These are phyloP conservation scores for Alouatta palliata DNA, from an alignment of 2,113 vertebrate species.

Conservation along the genomic window DNA sequence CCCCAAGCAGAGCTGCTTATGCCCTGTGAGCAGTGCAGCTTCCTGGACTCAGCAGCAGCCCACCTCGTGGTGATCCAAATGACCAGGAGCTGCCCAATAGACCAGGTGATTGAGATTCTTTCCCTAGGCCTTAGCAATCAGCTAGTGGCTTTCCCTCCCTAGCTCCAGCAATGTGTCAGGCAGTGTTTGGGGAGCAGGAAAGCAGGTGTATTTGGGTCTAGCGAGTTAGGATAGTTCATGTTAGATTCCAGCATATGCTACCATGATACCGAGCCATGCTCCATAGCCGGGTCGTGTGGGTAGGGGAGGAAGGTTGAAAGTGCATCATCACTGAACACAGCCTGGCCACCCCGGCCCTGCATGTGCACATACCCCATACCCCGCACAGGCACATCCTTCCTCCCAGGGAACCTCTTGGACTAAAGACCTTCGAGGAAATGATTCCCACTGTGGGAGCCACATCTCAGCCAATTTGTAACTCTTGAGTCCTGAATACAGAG, in stretches of 20 bases:
- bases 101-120: neutral
- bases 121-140: neutral
- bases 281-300: neutral
- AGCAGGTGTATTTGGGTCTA: neutral
- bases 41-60: too few relatives aligned
- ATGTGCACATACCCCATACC: too few relatives aligned
- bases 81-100: neutral
- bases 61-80: neutral
- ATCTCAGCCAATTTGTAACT: neutral
- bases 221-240: neutral
- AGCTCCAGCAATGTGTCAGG: neutral
- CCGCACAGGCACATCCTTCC: neutral
- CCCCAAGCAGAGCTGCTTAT: neutral
- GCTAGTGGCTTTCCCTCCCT: neutral
- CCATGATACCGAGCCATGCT: fast-evolving
- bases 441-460: neutral
- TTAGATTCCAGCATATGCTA: neutral
- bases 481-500: neutral
- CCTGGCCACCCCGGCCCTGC: fast-evolving
- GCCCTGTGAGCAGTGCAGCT: too few relatives aligned
- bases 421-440: neutral
- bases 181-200: too few relatives aligned
- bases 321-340: neutral
- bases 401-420: neutral
- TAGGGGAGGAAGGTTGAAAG: neutral